Evolutionary conservation across 2,113 vertebrate genomes (phyloP).

Genomic region (Ageneiosus marmoratus): DNA sequence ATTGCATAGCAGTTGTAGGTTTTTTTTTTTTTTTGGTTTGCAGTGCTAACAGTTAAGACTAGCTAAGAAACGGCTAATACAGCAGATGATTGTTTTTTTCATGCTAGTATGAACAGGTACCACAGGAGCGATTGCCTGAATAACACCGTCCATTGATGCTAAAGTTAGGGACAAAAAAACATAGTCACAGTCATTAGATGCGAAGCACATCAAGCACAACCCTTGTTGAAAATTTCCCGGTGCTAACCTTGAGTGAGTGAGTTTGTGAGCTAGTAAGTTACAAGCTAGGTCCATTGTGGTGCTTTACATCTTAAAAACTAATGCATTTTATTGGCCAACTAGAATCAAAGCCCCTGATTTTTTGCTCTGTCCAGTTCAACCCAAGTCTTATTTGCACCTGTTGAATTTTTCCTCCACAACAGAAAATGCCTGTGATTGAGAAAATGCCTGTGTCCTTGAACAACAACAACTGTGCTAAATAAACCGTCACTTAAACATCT

Average conservation of each 20-base stretch:
- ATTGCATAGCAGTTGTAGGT: constrained; percentile 77
- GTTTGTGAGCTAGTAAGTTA: no score
- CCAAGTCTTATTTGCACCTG: neutral
- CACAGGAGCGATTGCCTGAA: constrained; percentile 57
- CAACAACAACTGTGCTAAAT: neutral
- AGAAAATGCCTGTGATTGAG: neutral
- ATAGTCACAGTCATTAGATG: no score
- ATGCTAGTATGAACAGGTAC: constrained; percentile 72
- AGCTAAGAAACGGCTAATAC: constrained; percentile 71
- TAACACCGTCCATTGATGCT: constrained; percentile 24
- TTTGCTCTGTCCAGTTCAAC: neutral
- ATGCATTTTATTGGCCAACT: neutral
- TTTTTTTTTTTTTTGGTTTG: constrained; percentile 40
- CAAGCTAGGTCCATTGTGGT: no score
- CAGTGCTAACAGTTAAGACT: no score
- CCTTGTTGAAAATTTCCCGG: no score
- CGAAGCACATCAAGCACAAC: no score
- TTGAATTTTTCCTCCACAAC: neutral
- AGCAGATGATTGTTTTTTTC: constrained; percentile 67
- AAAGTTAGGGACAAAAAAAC: neutral
- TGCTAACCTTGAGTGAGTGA: no score
- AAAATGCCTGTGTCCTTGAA: neutral
- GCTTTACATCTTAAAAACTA: no score
- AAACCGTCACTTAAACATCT: neutral
- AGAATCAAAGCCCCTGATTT: neutral